Conservation (phyloP, 2,888 invertebrate species). For the Leptogaster cylindrica region DNA sequence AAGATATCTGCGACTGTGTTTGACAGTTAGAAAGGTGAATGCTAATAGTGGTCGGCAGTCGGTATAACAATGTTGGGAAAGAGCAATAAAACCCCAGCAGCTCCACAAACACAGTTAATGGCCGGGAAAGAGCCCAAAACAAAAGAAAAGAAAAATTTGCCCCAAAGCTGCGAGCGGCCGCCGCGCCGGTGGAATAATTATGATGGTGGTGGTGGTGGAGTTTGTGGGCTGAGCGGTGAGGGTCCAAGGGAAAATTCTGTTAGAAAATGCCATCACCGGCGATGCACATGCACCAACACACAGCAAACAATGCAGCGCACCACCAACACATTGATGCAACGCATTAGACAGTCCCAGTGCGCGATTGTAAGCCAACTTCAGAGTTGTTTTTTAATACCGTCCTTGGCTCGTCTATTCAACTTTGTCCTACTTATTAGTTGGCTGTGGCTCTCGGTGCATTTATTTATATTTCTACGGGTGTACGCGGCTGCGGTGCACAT, state of each 20-base stretch:
- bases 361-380: constrained; percentile 34
- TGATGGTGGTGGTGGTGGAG: not conserved
- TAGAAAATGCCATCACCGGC: constrained; percentile 29
- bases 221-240: not conserved
- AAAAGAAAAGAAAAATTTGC: constrained; percentile 28
- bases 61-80: constrained; percentile 37
- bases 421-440: constrained; percentile 63
- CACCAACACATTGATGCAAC: constrained; percentile 17
- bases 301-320: not conserved
- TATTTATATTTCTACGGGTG: constrained; percentile 24
- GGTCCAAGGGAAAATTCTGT: constrained; percentile 12
- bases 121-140: constrained; percentile 5
- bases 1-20: constrained; percentile 34
- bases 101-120: constrained; percentile 22
- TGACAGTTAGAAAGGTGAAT: constrained; percentile 39
- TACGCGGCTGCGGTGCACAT: constrained; percentile 23
- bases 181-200: not conserved
- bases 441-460: constrained; percentile 49
- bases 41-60: constrained; percentile 20
- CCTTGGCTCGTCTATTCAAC: constrained; percentile 64
- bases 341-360: constrained; percentile 32
- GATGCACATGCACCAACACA: constrained; percentile 24
- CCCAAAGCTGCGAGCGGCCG: constrained; percentile 10
- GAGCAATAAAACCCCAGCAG: constrained; percentile 18
- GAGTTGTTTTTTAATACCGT: constrained; percentile 51